These are phyloP conservation scores for Aptenodytes patagonicus DNA, from an alignment of 2,113 vertebrate species.

Conservation along the genomic window DNA sequence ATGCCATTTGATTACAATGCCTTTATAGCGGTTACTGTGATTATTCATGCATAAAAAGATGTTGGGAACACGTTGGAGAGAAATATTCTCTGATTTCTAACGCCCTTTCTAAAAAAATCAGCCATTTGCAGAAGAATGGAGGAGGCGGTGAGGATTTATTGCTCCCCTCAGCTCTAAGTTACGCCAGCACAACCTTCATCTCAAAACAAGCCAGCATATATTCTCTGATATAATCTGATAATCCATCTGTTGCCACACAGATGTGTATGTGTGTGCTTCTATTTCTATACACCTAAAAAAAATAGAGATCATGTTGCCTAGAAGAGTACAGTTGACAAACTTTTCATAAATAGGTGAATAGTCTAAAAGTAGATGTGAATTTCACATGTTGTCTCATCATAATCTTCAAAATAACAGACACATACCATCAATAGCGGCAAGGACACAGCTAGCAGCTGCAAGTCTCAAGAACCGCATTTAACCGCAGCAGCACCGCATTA, in stretches of 20 bases:
- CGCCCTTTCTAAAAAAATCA: not conserved
- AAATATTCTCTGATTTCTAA: not conserved
- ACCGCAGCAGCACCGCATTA: not conserved
- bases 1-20: not conserved
- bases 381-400: not conserved
- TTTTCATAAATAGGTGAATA: not conserved
- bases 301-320: not conserved
- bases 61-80: not conserved
- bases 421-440: not conserved
- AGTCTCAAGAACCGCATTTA: not conserved
- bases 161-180: not conserved
- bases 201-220: not conserved
- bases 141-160: not conserved
- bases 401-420: not conserved
- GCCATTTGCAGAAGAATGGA: not conserved
- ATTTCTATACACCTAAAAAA: not conserved
- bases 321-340: not conserved
- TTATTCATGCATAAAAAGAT: not conserved
- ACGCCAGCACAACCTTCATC: not conserved
- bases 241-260: not conserved
- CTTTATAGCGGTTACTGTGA: not conserved
- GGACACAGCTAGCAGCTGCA: fast-evolving
- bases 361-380: not conserved
- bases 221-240: not conserved
- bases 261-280: not conserved